These are phyloP conservation scores for Plodia interpunctella DNA, from an alignment of 1,140 invertebrate species.

Conservation along the genomic window DNA sequence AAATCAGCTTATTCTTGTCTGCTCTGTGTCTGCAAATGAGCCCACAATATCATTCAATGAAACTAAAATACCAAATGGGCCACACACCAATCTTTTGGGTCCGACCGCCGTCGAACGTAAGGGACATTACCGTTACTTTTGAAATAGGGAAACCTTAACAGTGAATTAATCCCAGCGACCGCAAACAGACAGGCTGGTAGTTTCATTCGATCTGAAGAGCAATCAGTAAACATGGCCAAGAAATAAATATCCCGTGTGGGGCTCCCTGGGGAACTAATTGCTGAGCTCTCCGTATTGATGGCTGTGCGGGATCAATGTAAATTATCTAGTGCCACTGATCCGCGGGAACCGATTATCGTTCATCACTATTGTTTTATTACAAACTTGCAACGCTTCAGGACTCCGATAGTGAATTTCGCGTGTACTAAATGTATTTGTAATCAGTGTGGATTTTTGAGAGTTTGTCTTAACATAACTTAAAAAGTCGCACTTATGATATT, in stretches of 20 bases:
- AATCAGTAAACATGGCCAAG: constrained; percentile 52
- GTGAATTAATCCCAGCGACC: constrained; percentile 32
- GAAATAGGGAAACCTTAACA: constrained; percentile 2
- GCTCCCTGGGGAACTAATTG: constrained; percentile 63
- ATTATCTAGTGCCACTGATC: constrained; percentile 55
- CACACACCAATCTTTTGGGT: neutral
- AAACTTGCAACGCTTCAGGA: too few species aligned
- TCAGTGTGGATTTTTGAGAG: too few species aligned
- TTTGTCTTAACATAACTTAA: too few species aligned
- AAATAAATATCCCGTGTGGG: constrained; percentile 61
- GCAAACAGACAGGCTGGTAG: constrained; percentile 31
- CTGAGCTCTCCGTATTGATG: constrained; percentile 65
- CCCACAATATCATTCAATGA: too few species aligned
- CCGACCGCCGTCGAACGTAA: neutral
- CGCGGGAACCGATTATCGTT: constrained; percentile 53
- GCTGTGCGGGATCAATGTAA: constrained; percentile 65
- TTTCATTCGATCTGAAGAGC: constrained; percentile 49
- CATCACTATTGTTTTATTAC: constrained; percentile 39
- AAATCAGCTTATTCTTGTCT: too few species aligned
- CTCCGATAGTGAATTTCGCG: too few species aligned
- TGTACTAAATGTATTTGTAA: too few species aligned
- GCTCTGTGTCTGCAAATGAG: too few species aligned
- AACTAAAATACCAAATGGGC: too few species aligned
- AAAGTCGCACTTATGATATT: too few species aligned
- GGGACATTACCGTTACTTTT: constrained; percentile 1